Evolutionary conservation across 2,888 invertebrate species (phyloP), one percentile per base, ranked within the genome.

Genomic region (Dicyrtoma fusca): DNA sequence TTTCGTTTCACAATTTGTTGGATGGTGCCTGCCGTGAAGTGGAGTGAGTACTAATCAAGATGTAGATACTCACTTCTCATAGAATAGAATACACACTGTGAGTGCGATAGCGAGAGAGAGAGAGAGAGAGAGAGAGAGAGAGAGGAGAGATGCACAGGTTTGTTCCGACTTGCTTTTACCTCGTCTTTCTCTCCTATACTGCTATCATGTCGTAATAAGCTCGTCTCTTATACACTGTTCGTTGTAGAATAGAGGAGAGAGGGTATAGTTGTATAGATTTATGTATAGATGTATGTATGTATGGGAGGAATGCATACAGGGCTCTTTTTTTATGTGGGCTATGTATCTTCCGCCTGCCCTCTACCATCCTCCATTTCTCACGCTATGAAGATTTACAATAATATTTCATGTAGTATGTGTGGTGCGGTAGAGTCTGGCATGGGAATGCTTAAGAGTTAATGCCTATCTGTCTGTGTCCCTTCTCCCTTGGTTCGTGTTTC

Each of bases 131-230:
- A 49, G 49, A 11, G 13, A 49, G 49, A 49, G 49, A 49, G 5
- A 49, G 49, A n/a, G 5, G 14, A 49, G 34, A 34, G 34, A 34
- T 34, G 34, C 34, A 8, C 3, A 34, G 34, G 34, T 8, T 34
- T 34, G 34, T 34, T 34, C 34, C 3, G 14, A 17, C 49, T 57
- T 57, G 57, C 26, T 57, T 11, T 14, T 57, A 26, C 25, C 25
- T 57, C 57, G 23, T 57, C 57, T 57, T 26, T 57, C 57, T 57
- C 14, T 57, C 26, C 14, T 57, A 26, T 57, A 61, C 61, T 61
- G 61, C 21, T 61, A 61, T 61, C 61, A 61, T 61, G 26, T 11
- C 42, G 61, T 61, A 61, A 42, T 61, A 21, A 61, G 42, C 14
- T 34, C 42, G 34, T 34, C 61, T 42, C 61, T 61, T 61, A 61